Percentiles rank a stretch among this genome's conserved stretches.
phyloP scores from a whole-genome alignment of 1,140 invertebrate species.

The Scylla paramamosain region DNA sequence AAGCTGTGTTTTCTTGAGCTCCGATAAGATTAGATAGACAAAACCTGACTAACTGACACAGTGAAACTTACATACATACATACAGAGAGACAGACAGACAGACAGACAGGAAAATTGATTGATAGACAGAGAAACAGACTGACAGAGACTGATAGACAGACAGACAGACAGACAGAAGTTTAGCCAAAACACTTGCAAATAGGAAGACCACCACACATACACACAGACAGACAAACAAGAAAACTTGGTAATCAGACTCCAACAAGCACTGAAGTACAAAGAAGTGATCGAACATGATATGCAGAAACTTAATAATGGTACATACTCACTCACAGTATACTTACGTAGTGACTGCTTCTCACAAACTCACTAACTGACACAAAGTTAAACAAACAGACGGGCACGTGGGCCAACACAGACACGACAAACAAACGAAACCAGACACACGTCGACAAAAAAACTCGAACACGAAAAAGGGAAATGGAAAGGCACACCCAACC shows the following conservation, averaged over 20 bases:
- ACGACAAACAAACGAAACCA: background rate
- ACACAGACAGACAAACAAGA: background rate
- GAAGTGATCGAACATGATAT: background rate
- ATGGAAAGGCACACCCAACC: background rate
- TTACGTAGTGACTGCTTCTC: background rate
- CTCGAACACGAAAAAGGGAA: background rate
- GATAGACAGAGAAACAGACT: background rate
- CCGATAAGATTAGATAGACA: no score
- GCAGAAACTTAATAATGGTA: background rate
- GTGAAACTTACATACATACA: background rate
- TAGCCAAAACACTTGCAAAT: no score
- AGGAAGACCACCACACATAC: background rate
- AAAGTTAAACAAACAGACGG: no score
- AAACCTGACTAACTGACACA: no score
- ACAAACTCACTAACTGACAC: no score
- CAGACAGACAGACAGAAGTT: background rate
- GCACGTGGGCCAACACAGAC: background rate
- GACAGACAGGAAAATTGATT: background rate
- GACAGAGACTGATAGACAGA: background rate
- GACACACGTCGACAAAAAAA: background rate
- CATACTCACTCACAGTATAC: background rate
- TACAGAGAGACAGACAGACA: no score
- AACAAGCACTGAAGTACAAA: background rate
- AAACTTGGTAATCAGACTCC: no score
- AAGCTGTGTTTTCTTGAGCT: background rate